Percentiles rank a stretch among this genome's conserved stretches.
Conservation (phyloP, 2,888 invertebrate species). For the Deilephila elpenor region DNA sequence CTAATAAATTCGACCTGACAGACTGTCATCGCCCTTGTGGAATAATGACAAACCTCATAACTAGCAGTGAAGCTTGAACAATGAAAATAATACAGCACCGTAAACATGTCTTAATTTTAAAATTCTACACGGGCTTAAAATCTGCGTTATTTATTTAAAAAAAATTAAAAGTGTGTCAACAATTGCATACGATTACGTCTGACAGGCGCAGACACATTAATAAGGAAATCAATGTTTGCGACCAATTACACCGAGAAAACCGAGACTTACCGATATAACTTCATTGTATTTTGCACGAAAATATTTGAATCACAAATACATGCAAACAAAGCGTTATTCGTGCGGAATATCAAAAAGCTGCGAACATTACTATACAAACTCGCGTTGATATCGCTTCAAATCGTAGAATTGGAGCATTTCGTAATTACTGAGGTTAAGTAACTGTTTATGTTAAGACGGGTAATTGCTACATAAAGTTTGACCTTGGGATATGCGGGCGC, state of each 20-base stretch:
- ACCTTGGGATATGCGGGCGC: not conserved
- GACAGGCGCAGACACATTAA: not conserved
- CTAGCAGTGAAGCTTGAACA: no score
- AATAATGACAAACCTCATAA: no score
- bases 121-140: not conserved
- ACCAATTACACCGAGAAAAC: not conserved
- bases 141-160: not conserved
- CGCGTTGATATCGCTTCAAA: constrained; percentile 3
- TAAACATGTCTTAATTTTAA: no score
- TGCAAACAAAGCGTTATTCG: not conserved
- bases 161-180: not conserved
- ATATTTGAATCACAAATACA: constrained; percentile 28
- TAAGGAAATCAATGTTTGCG: constrained; percentile 9
- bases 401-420: constrained; percentile 18
- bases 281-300: constrained; percentile 19
- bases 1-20: no score
- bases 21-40: no score
- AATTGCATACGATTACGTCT: not conserved
- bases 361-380: constrained; percentile 4
- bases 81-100: no score
- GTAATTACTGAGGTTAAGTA: constrained; percentile 8
- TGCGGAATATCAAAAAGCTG: constrained; percentile 13
- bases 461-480: not conserved
- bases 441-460: not conserved
- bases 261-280: not conserved